Percentiles rank a stretch among this genome's conserved stretches.
These are phyloP conservation scores for Argyra leucocephala DNA, from an alignment of 2,888 invertebrate species.

Conservation along the genomic window DNA sequence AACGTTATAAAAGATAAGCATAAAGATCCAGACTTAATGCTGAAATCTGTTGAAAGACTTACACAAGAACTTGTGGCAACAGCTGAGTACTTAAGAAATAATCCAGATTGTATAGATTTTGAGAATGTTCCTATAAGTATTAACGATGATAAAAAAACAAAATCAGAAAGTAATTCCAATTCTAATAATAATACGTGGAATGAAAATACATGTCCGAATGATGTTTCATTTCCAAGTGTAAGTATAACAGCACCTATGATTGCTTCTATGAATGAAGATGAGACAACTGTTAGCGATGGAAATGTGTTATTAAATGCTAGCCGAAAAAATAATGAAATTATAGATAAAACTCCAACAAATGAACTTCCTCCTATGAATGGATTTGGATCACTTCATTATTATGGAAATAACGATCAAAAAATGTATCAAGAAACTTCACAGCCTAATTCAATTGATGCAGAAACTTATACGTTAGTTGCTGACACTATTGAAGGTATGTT, in stretches of 20 bases:
- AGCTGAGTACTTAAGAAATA: slow-evolving; percentile 50
- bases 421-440: slow-evolving; percentile 26
- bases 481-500: slow-evolving; percentile 16
- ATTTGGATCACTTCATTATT: neutral
- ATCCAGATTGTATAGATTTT: slow-evolving; percentile 25
- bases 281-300: slow-evolving; percentile 23
- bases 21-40: slow-evolving; percentile 58
- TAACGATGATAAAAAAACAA: slow-evolving; percentile 20
- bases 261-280: slow-evolving; percentile 57
- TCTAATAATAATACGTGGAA: slow-evolving; percentile 67
- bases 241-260: slow-evolving; percentile 65
- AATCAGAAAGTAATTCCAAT: slow-evolving; percentile 32
- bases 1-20: slow-evolving; percentile 39
- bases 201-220: slow-evolving; percentile 68
- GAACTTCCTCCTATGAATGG: slow-evolving; percentile 27
- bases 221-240: slow-evolving; percentile 71
- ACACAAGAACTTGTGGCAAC: slow-evolving; percentile 57
- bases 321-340: slow-evolving; percentile 30
- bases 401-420: slow-evolving; percentile 15
- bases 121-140: slow-evolving; percentile 19
- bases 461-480: slow-evolving; percentile 32
- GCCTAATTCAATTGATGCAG: slow-evolving; percentile 33
- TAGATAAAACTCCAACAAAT: slow-evolving; percentile 37
- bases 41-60: slow-evolving; percentile 55
- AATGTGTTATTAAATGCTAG: slow-evolving; percentile 22